A percentile compares a stretch with the other conserved stretches of the same genome.
Conservation (phyloP, 2,113 vertebrate genomes). For the Ictalurus punctatus region DNA sequence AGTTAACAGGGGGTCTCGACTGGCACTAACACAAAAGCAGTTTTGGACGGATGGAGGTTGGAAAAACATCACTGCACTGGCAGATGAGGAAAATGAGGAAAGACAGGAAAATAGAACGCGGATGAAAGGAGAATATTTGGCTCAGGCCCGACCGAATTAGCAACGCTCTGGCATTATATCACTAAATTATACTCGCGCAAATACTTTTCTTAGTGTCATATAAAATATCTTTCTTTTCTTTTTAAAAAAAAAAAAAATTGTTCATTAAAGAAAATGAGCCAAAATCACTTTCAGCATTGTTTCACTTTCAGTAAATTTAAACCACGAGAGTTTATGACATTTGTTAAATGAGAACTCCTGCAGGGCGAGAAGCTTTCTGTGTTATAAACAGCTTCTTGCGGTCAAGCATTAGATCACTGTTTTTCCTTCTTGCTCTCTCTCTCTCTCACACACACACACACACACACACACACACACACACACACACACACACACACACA, state of each 20-base stretch:
- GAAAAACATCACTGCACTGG: background rate
- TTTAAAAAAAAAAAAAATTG: background rate
- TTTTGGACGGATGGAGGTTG: background rate
- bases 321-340: background rate
- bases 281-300: background rate
- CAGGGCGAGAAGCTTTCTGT: constrained; percentile 1
- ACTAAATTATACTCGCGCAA: background rate
- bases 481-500: constrained; percentile 15
- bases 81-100: too few species aligned
- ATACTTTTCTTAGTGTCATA: background rate
- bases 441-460: background rate
- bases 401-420: constrained; percentile 13
- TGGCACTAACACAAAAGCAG: background rate
- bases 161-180: background rate
- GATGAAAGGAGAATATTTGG: background rate
- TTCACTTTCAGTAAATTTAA: background rate
- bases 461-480: background rate
- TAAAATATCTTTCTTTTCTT: background rate
- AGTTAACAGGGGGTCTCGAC: background rate
- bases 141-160: background rate
- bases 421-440: background rate
- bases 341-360: constrained; percentile 15
- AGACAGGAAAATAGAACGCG: too few species aligned
- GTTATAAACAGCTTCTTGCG: background rate
- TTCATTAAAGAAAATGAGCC: background rate